Base-by-base conservation (phyloP, 2,113 vertebrate genomes). In the Ictalurus punctatus region DNA sequence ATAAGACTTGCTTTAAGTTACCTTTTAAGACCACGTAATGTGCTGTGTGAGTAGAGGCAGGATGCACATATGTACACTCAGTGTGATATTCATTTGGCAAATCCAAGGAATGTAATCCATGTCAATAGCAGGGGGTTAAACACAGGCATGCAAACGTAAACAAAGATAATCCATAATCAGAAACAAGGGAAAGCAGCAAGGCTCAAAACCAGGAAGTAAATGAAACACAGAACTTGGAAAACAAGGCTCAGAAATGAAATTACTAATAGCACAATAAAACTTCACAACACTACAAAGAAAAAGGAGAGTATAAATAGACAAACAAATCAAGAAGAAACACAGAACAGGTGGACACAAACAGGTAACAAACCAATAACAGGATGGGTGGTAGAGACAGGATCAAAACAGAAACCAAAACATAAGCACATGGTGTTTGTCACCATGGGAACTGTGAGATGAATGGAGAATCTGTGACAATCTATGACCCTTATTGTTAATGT, bases 281-380 rank as follows among this genome's bases (percentile, higher is more conserved):
- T 27, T 79, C 30, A 63, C 58, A 63, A 63, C 23, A 16, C 81
- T 83, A 83, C 34, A 44, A 37, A 63, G 58, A 63, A 63, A 61
- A 19, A 83, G 81, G 34, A 61, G 21, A 16, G 81, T 25, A 59
- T 34, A 82, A 58, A 59, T 30, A 61, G 59, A 83, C 58, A 63
- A 83, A 79, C 44, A 52, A 83, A 83, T 83, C 37, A 83, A 63
- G 34, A 61, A 63, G 12, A 63, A 83, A 83, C 59, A 44, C 81
- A 27, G 21, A 83, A 83, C 34, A 83, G 81, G 58, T 83, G 58
- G 10, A 44, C 81, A 83, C 34, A 40, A 83, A 63, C 81, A 63
- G 23, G 34, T 83, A 63, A 83, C 81, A 83, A 63, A 83, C 58
- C 58, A 83, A 6, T 6, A 44, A 37, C 58, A 83, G 81, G 44